Conservation (phyloP, 1,140 invertebrate species). For the Lerema accius region DNA sequence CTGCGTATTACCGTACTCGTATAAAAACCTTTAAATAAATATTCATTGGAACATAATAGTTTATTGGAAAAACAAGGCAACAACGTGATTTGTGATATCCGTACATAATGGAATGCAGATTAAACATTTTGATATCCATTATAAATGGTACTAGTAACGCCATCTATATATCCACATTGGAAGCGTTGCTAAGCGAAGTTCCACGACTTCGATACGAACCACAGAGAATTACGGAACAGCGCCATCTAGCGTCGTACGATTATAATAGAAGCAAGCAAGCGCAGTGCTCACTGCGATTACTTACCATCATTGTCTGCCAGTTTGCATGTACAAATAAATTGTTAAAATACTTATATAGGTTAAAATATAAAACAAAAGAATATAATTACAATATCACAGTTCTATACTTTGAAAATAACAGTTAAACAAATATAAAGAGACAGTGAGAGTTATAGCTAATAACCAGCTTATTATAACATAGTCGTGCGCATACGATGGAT, state of each 20-base stretch:
- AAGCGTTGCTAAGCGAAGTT: conserved; percentile 48
- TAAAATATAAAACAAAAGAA: conserved; percentile 15
- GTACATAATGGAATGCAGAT: conserved; percentile 5
- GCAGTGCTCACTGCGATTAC: conserved; percentile 55
- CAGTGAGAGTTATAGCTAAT: too few relatives aligned
- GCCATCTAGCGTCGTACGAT: conserved; percentile 54
- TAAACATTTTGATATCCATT: background rate
- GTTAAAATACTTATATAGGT: conserved; percentile 40
- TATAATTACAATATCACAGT: background rate
- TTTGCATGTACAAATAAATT: conserved; percentile 74
- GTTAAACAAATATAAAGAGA: too few relatives aligned
- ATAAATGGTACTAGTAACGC: conserved; percentile 38
- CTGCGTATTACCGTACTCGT: background rate
- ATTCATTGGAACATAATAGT: background rate
- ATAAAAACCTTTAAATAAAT: background rate
- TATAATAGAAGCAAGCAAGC: conserved; percentile 61
- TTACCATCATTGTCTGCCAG: conserved; percentile 75
- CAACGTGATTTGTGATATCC: background rate
- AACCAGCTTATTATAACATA: too few relatives aligned
- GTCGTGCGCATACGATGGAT: too few relatives aligned
- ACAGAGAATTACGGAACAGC: conserved; percentile 34
- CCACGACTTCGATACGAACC: conserved; percentile 43
- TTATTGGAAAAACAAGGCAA: background rate
- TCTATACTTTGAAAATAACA: too few relatives aligned
- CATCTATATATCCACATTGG: conserved; percentile 43